Evolutionary conservation across 37 sponge, comb jelly and placozoan genomes (phyloP), one percentile per base, ranked within the genome.

Genomic region (Spongilla lacustris): DNA sequence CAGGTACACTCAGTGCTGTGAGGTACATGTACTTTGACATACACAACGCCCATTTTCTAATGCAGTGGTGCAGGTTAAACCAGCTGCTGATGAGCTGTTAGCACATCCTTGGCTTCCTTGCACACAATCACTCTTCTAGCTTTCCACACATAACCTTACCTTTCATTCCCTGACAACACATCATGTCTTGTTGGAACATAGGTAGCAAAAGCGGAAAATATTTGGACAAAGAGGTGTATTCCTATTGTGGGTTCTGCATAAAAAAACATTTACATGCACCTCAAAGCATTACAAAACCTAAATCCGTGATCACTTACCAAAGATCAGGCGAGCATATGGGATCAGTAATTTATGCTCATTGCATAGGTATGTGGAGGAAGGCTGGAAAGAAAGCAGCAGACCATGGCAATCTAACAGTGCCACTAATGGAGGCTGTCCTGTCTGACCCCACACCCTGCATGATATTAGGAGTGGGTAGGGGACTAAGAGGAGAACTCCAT

Each of bases 231-330:
- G 69, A 87, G 81, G 70, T 87, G 71, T 9, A 87, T 38, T 49
- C 81, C 82, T 29, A 82, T 74, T 14, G 88, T 81, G 41, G 81
- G 11, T 30, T 87, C 81, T 28, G 82, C 82, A 17, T 86, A 36
- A 32, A 31, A 27, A 2, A 32, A 66, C 24, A 67, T 67, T 32
- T 73, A 14, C 24, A n/a, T 28, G 32, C 46, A 74, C n/a, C n/a
- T n/a, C n/a, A n/a, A n/a, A n/a, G n/a, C n/a, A n/a, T 37, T 32
- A 2, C 23, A 28, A 6, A 10, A 34, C 50, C 30, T n/a, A n/a
- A n/a, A n/a, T n/a, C n/a, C n/a, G n/a, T n/a, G n/a, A 75, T 33
- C 24, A 19, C 30, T 6, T 33, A 75, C 76, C 30, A 6, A 31
- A 19, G 14, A 75, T 75, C 76, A 75, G 5, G 6, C 34, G 34